Conservation (phyloP, 2,888 invertebrate species). For the Alsophila aescularia region DNA sequence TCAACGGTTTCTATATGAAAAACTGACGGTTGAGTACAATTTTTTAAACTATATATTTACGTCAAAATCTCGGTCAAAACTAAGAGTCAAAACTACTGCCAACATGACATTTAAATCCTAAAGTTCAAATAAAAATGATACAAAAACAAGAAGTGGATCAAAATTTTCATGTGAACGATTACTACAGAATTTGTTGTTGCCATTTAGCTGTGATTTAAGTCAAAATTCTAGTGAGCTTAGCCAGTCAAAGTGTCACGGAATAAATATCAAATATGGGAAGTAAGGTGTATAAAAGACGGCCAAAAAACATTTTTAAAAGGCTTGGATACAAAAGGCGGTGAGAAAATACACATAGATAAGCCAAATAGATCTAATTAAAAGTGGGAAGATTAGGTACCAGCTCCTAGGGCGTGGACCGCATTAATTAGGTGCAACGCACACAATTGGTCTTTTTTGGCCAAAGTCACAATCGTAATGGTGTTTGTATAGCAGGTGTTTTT, state of each 20-base stretch:
- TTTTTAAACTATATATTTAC: no score
- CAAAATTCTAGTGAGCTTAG: constrained; percentile 42
- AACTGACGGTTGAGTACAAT: no score
- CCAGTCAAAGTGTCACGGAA: constrained; percentile 73
- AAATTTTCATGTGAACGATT: constrained; percentile 40
- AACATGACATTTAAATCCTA: constrained; percentile 1
- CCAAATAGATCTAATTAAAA: no score
- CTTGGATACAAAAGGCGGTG: constrained; percentile 72
- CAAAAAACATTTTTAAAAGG: constrained; percentile 70
- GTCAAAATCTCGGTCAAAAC: not conserved
- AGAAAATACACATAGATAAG: not conserved
- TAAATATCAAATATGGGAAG: constrained; percentile 75
- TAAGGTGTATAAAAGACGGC: constrained; percentile 71
- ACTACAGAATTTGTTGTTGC: constrained; percentile 7
- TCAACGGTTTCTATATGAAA: no score
- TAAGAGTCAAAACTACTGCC: no score
- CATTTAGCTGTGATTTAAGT: constrained; percentile 17
- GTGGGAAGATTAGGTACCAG: no score
- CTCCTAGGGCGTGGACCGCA: no score
- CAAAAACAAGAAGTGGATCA: constrained; percentile 12
- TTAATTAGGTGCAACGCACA: no score
- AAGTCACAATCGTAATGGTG: no score
- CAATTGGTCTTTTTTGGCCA: no score
- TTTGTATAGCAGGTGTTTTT: no score
- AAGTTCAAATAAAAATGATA: not conserved